Evolutionary conservation across 2,113 vertebrate species (phyloP).

Genomic region (Pygoscelis adeliae): DNA sequence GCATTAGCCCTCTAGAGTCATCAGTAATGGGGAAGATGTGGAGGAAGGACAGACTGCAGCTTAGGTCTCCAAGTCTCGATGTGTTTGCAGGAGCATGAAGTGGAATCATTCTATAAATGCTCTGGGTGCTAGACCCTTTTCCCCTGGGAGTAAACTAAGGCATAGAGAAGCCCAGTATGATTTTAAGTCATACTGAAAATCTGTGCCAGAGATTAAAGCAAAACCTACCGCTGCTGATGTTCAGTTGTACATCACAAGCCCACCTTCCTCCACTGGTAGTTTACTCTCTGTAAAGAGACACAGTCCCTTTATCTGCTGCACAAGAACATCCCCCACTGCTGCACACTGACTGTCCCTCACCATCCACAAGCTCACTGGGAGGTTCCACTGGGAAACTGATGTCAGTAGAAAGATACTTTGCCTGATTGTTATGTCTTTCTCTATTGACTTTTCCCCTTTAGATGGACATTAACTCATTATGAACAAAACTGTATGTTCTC

Average conservation of each 20-base stretch:
- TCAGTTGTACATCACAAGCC: neutral
- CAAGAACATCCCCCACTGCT: neutral
- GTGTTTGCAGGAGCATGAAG: neutral
- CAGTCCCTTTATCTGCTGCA: neutral
- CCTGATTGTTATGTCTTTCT: neutral
- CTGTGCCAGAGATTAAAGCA: neutral
- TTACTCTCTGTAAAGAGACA: neutral
- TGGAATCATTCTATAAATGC: neutral
- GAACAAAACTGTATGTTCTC: neutral
- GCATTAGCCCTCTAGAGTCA: neutral
- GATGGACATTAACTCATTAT: neutral
- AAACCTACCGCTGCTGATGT: neutral
- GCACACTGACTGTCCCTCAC: neutral
- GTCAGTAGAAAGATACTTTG: neutral
- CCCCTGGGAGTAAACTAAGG: neutral
- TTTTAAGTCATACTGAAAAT: neutral
- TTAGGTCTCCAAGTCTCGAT: neutral
- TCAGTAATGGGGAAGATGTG: neutral
- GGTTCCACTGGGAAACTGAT: neutral
- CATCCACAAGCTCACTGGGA: neutral
- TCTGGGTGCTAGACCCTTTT: neutral
- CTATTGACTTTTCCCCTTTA: neutral
- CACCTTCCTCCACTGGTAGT: neutral
- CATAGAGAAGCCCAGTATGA: neutral
- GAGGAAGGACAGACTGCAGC: neutral